Conservation (phyloP, 2,888 invertebrate genomes). For the Heterodera filipjevi region DNA sequence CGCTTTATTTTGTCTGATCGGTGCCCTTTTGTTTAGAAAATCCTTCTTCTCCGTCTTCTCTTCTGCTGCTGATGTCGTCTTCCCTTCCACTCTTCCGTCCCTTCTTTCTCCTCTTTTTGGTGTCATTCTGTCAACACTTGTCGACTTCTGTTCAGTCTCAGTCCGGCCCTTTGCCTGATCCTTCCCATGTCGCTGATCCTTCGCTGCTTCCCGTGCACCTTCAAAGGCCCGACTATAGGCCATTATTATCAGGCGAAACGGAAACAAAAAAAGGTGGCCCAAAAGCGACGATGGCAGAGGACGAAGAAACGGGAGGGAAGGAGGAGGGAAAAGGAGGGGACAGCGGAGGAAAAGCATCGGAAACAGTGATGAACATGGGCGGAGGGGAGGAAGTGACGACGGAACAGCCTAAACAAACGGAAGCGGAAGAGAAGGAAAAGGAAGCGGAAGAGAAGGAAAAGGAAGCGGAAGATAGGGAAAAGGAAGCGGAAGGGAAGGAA, state of each 20-base stretch:
- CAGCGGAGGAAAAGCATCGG: neutral
- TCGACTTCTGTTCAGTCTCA: neutral
- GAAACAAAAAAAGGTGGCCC: neutral
- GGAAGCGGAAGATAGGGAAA: neutral
- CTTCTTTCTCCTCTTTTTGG: neutral
- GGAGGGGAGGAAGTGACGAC: slow-evolving; percentile 19
- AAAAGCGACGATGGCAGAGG: slow-evolving; percentile 10
- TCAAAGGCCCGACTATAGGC: slow-evolving; percentile 25
- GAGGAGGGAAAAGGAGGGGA: neutral
- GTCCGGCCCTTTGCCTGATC: slow-evolving; percentile 11
- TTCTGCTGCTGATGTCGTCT: no score
- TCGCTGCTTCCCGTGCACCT: slow-evolving; percentile 26
- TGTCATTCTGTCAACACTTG: neutral
- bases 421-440: neutral
- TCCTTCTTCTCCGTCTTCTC: no score
- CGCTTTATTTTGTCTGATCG: neutral
- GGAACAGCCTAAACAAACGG: slow-evolving; percentile 5
- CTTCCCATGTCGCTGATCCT: slow-evolving; percentile 13
- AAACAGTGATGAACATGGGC: slow-evolving; percentile 15
- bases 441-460: neutral
- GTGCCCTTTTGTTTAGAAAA: neutral
- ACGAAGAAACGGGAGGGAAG: neutral
- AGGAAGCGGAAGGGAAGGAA: neutral
- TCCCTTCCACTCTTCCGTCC: neutral
- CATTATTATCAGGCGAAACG: neutral